Base-by-base conservation (phyloP, 1,140 invertebrate species). In the Drosophila littoralis region DNA sequence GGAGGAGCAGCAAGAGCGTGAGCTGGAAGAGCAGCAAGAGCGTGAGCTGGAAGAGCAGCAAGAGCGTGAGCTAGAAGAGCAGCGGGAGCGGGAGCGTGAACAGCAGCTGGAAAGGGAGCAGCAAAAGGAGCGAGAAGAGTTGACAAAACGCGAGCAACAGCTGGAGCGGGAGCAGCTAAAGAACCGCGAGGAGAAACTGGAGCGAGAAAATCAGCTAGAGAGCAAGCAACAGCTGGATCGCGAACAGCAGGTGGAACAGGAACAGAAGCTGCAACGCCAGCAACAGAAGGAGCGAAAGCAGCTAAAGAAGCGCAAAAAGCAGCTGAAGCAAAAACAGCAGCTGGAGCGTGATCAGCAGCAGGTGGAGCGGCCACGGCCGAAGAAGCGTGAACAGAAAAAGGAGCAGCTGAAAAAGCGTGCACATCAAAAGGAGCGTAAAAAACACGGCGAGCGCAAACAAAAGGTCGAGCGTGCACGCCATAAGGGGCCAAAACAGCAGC, bases 41-140 rank as follows among this genome's bases (percentile, higher is more conserved):
- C 22, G 22, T 28, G 22, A 28, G 22, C 22, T 28, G 4, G 22
- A 28, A 28, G 22, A 28, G 22, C 22, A 28, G 22, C 22, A 6
- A 6, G 22, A 28, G 22, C 22, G 22, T 28, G 22, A 28, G 22
- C 22, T 4, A 4, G 22, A 28, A 28, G 4, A 28, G 22, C 22
- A 28, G 22, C 22, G 0, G 4, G 22, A 28, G 22, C 22, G 22
- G 4, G 15, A 55, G 15, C 52, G 8, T 10, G 33, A 68, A 33
- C 50, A 52, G 40, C n/a, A 46, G 42, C 9, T 35, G 6, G 58
- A 58, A 35, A 28, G 35, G 4, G 36, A 61, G 9, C 32, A 40
- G 9, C 35, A 57, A 7, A 12, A 12, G n/a, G 22, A 54, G 10
- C 7, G 1, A 6, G 7, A 32, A 4, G 17, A 32, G 8, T 0